Conservation (phyloP, 2,797 vertebrate genomes). For the Novumbra hubbsi region DNA sequence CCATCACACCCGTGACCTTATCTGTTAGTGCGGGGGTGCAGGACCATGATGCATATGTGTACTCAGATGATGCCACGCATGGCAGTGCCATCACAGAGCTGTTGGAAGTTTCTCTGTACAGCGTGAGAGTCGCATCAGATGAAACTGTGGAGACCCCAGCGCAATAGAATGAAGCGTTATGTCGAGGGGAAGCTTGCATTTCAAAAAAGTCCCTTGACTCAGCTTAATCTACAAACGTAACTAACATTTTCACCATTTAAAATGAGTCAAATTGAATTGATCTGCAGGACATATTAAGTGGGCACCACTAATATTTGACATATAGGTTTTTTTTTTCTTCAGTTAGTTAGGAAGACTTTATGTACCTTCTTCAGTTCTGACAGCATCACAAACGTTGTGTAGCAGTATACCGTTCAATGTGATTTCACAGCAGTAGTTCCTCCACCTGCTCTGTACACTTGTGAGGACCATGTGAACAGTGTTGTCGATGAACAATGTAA, state of each 20-base stretch:
- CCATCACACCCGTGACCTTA: not conserved
- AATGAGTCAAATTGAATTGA: not conserved
- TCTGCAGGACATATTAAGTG: not conserved
- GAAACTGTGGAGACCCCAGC: conserved; percentile 15
- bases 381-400: not conserved
- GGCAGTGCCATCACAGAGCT: conserved; percentile 26
- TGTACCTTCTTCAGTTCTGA: not conserved
- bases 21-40: not conserved
- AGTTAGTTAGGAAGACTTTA: not conserved
- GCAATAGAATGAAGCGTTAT: not conserved
- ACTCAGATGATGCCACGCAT: not conserved
- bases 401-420: conserved; percentile 4
- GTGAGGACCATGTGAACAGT: conserved; percentile 16
- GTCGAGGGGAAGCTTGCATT: not conserved
- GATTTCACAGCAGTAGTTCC: conserved; percentile 20
- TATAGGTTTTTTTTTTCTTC: not conserved
- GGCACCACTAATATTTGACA: not conserved
- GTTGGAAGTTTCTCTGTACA: conserved; percentile 31
- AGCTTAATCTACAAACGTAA: not conserved
- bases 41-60: not conserved
- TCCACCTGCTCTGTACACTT: conserved; percentile 7
- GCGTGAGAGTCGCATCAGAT: not conserved
- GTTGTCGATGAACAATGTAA: conserved; percentile 21
- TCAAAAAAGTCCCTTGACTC: not conserved
- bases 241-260: not conserved